These are phyloP conservation scores for Misgurnus anguillicaudatus DNA, from an alignment of 2,113 vertebrate species.

Conservation along the genomic window DNA sequence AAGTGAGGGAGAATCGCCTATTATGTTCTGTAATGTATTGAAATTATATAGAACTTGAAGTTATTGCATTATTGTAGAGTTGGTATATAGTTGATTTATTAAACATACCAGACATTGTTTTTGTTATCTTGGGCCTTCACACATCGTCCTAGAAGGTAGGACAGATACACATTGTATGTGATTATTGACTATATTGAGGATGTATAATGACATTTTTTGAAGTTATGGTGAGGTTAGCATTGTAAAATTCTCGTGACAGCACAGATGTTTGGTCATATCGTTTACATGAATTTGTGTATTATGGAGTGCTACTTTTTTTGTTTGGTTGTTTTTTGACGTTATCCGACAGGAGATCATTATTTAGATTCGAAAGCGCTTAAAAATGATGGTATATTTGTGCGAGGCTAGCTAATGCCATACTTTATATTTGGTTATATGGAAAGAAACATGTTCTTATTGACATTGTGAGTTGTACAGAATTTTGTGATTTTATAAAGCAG, in stretches of 20 bases:
- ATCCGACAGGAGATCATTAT: constrained; percentile 42
- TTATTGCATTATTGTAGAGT: constrained; percentile 40
- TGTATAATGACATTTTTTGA: constrained; percentile 29
- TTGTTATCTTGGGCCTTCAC: constrained; percentile 12
- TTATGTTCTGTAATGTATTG: background rate
- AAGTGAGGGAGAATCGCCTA: background rate
- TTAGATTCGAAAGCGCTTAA: constrained; percentile 43
- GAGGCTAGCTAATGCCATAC: constrained; percentile 21
- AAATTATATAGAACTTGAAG: background rate
- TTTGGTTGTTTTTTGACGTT: constrained; percentile 27
- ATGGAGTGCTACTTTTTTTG: constrained; percentile 41
- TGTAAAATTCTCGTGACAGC: constrained; percentile 38
- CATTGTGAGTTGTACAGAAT: constrained; percentile 39
- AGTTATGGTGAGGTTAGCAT: constrained; percentile 35
- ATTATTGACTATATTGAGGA: constrained; percentile 31
- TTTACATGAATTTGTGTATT: constrained; percentile 51
- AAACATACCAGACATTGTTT: background rate
- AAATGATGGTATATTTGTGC: constrained; percentile 44
- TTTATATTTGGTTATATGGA: constrained; percentile 27
- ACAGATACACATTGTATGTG: constrained; percentile 27
- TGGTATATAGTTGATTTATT: constrained; percentile 21
- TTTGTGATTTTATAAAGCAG: constrained; percentile 30
- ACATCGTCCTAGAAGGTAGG: background rate
- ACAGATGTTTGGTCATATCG: constrained; percentile 47
- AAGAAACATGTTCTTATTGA: constrained; percentile 24